Evolutionary conservation across 2,888 invertebrate genomes (phyloP), one percentile per base, ranked within the genome.

Genomic region (Subacronicta megacephala): DNA sequence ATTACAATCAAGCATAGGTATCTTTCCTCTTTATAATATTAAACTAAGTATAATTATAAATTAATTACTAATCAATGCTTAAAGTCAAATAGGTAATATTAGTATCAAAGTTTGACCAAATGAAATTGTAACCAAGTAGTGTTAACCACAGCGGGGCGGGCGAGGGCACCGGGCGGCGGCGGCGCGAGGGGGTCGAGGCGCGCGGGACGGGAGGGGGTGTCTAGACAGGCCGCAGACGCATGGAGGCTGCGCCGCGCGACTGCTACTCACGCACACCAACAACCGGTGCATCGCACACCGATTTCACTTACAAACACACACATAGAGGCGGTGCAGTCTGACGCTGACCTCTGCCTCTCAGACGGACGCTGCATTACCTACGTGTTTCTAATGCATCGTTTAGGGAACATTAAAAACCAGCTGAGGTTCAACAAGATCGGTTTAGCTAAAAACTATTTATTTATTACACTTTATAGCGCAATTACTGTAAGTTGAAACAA

Each of bases 171-270:
- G 60, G 56, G 71, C 52, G 69, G 59, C 71, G 52, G n/a, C n/a
- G n/a, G n/a, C 45, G 69, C 57, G 58, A 62, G 54, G 69, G 43
- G 54, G 78, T 2, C n/a, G 31, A n/a, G 67, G 72, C 37, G 64
- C 63, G 77, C 66, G 76, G 75, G 83, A 12, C n/a, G 78, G 77
- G 82, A 82, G 81, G 81, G 85, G 84, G 67, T 79, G 93, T 93
- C 93, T 93, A 93, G 93, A 93, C 93, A 89, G 93, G 90, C 91
- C 90, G 92, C 93, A 94, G 93, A 93, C 93, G 89, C 83, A 85
- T 83, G 91, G 93, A 93, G 93, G 93, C 93, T 93, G 93, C 90
- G 90, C 89, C 78, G 89, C 78, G 87, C 83, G 77, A 60, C 67
- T 77, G 75, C 63, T 72, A 75, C 79, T 71, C 84, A 84, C 89